A percentile compares a stretch with the other conserved stretches of the same genome.
phyloP scores from a whole-genome alignment of 2,888 invertebrate species.

The Acanthococcus lagerstroemiae region DNA sequence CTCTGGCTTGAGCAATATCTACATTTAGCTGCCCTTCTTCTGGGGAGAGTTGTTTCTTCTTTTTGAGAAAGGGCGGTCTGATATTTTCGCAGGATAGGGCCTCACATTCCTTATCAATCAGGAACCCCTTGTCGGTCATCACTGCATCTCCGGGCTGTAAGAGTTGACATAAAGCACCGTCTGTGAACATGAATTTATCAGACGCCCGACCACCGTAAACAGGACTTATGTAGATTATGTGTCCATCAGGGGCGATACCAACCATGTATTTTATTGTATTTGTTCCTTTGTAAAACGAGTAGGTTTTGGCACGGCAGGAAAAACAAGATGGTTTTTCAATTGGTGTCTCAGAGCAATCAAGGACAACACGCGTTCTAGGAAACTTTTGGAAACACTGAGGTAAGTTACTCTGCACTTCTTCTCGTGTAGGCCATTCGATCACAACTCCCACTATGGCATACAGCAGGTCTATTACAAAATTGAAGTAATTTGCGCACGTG shows the following conservation, averaged over 20 bases:
- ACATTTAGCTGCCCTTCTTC: background rate
- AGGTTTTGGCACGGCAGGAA: background rate
- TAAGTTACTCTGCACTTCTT: background rate
- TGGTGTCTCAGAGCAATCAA: background rate
- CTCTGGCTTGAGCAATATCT: background rate
- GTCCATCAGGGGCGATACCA: background rate
- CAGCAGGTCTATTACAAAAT: background rate
- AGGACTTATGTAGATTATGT: background rate
- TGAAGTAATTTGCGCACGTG: background rate
- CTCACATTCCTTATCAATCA: background rate
- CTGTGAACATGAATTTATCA: background rate
- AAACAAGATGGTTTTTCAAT: background rate
- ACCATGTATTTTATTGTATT: background rate
- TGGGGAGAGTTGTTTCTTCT: background rate
- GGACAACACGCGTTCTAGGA: background rate
- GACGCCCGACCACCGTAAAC: background rate
- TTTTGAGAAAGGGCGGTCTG: background rate
- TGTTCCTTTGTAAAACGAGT: background rate
- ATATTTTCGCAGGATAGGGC: fast-evolving
- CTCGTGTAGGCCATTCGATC: background rate
- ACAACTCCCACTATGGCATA: background rate
- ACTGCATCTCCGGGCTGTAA: background rate
- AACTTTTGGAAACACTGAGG: background rate
- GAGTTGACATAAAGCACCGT: background rate
- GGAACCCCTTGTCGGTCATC: background rate